Percentiles rank a stretch among this genome's conserved stretches.
Conservation (phyloP, 2,797 vertebrate species). For the Acrocephalus scirpaceus region DNA sequence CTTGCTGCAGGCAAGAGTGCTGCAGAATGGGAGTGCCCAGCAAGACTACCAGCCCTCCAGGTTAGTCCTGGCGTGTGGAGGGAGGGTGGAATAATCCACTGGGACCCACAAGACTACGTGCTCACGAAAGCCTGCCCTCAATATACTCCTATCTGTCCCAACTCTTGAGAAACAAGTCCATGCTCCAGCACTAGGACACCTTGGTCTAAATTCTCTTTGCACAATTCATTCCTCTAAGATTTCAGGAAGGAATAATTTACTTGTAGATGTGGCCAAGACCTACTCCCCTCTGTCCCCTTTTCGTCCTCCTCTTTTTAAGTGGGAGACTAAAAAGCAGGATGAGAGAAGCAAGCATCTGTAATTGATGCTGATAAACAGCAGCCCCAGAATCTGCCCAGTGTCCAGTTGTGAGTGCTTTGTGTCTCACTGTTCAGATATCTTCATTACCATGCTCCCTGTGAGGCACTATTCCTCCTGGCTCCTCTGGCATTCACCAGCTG, state of each 20-base stretch:
- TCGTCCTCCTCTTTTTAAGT: not conserved
- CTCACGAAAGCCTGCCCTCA: not conserved
- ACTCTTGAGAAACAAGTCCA: not conserved
- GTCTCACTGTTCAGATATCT: not conserved
- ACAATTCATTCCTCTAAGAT: not conserved
- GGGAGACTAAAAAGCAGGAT: not conserved
- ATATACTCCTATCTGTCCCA: not conserved
- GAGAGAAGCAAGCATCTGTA: not conserved
- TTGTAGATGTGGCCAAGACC: not conserved
- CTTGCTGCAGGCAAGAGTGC: constrained; percentile 77
- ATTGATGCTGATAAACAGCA: not conserved
- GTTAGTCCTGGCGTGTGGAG: constrained; percentile 68
- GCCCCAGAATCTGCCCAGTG: not conserved
- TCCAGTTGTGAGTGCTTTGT: not conserved
- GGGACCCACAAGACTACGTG: not conserved
- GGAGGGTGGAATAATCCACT: not conserved
- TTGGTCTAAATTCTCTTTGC: not conserved
- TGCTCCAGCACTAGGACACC: not conserved
- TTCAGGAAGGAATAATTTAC: not conserved
- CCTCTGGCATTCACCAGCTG: not conserved
- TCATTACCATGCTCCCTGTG: not conserved
- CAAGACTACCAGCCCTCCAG: constrained; percentile 78
- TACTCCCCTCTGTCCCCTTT: not conserved
- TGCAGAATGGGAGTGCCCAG: constrained; percentile 77
- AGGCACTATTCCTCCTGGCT: not conserved